Conservation (phyloP, 2,797 vertebrate genomes). For the Chelon auratus region DNA sequence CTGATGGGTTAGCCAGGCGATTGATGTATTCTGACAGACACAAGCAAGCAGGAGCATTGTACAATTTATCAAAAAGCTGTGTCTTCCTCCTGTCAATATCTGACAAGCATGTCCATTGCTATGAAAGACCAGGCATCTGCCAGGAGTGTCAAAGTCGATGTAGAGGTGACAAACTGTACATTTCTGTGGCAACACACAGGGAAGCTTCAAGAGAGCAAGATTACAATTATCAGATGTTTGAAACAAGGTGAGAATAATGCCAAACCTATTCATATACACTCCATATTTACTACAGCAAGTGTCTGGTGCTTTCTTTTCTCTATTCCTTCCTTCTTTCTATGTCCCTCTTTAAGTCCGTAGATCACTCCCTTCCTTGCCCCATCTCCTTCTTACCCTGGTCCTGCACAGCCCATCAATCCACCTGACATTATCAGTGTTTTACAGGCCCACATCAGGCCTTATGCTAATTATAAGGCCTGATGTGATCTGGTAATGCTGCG, state of each 20-base stretch:
- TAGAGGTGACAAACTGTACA: slow-evolving; percentile 13
- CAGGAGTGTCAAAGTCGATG: slow-evolving; percentile 36
- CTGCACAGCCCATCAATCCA: slow-evolving; percentile 67
- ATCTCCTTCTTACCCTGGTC: slow-evolving; percentile 52
- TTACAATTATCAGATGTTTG: slow-evolving; percentile 6
- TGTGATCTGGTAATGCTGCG: slow-evolving; percentile 38
- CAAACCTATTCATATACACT: not conserved
- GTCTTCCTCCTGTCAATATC: slow-evolving; percentile 75
- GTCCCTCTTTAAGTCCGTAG: slow-evolving; percentile 7
- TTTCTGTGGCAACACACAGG: slow-evolving; percentile 2
- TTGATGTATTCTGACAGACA: slow-evolving; percentile 83
- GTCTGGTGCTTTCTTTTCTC: not conserved
- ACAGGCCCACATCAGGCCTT: slow-evolving; percentile 62
- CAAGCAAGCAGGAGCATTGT: slow-evolving; percentile 60
- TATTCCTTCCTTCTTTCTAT: slow-evolving; percentile 1
- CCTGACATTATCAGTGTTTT: slow-evolving; percentile 74
- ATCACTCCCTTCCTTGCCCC: slow-evolving; percentile 44
- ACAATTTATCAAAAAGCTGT: slow-evolving; percentile 80
- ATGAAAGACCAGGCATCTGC: slow-evolving; percentile 60
- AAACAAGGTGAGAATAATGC: slow-evolving; percentile 7
- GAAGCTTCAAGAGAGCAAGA: slow-evolving; percentile 5
- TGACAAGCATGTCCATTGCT: slow-evolving; percentile 63
- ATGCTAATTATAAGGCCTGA: slow-evolving; percentile 70
- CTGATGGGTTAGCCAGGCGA: slow-evolving; percentile 78
- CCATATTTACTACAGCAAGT: not conserved